These are phyloP conservation scores for Meles meles DNA, from an alignment of 2,113 vertebrate genomes.

Conservation along the genomic window DNA sequence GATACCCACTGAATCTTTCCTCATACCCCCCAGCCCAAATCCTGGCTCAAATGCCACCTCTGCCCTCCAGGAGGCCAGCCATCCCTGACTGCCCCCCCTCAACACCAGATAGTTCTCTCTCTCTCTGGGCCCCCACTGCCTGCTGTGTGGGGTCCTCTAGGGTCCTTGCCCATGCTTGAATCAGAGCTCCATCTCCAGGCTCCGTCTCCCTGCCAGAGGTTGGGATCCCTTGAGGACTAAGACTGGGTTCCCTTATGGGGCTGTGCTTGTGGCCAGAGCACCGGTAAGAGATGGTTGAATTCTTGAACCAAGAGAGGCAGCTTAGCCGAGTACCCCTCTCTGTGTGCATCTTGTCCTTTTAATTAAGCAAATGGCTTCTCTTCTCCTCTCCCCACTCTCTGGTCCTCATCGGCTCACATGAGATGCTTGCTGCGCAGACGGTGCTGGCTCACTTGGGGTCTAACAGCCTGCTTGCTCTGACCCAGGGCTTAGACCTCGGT, in stretches of 20 bases:
- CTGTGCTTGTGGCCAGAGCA: not conserved
- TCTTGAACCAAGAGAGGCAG: not conserved
- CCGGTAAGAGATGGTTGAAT: not conserved
- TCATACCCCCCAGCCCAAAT: not conserved
- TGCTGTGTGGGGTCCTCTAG: not conserved
- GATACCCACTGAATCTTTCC: not conserved
- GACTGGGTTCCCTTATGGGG: not conserved
- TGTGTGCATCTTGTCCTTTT: not conserved
- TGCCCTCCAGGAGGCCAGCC: not conserved
- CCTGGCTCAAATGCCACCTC: not conserved
- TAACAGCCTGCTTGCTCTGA: not conserved
- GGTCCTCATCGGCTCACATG: not conserved
- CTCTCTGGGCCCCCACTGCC: not conserved
- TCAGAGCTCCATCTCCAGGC: not conserved
- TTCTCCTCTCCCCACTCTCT: not conserved
- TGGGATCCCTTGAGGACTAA: not conserved
- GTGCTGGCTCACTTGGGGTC: not conserved
- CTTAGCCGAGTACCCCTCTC: not conserved
- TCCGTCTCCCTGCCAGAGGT: not conserved
- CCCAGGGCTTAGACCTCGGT: not conserved
- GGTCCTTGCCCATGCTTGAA: not conserved
- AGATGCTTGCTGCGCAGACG: not conserved
- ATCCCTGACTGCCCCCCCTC: not conserved
- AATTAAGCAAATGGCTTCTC: not conserved
- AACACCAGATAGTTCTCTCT: not conserved